phyloP scores from a whole-genome alignment of 23 tunicate species.

The Halocynthia roretzi region DNA sequence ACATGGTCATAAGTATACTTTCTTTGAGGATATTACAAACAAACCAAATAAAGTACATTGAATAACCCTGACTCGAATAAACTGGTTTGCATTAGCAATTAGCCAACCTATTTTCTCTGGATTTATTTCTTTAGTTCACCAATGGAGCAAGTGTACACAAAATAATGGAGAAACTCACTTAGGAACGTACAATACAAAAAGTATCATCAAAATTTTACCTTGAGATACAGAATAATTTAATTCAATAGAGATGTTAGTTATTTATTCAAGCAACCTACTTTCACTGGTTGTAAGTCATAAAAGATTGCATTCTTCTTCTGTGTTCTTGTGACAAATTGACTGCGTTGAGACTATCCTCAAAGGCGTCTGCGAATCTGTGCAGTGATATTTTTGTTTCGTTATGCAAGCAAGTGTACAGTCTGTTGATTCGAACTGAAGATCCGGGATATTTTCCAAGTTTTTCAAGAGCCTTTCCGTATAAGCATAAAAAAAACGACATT shows the following conservation, averaged over 20 bases:
- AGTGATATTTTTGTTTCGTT: constrained; percentile 8
- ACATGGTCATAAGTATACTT: not conserved
- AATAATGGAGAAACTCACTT: too few species aligned
- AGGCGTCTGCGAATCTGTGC: constrained; percentile 16
- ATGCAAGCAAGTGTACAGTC: not conserved
- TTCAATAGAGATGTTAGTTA: too few species aligned
- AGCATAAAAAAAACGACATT: not conserved
- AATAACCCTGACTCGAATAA: not conserved
- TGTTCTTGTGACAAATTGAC: constrained; percentile 4
- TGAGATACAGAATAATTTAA: too few species aligned
- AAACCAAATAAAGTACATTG: not conserved
- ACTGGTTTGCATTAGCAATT: not conserved
- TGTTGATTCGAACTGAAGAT: constrained; percentile 2
- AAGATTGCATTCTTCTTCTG: not conserved
- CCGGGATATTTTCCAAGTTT: not conserved
- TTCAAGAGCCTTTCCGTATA: not conserved
- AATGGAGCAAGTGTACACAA: too few species aligned
- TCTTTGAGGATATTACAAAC: not conserved
- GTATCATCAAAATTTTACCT: too few species aligned
- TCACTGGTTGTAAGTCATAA: too few species aligned
- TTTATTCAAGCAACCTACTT: too few species aligned
- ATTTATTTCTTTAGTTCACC: too few species aligned
- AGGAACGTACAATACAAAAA: too few species aligned
- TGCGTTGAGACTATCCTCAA: constrained; percentile 1
- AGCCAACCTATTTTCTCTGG: not conserved